These are phyloP conservation scores for Protobothrops flavoviridis DNA, from an alignment of 2,113 vertebrate genomes.

Conservation along the genomic window DNA sequence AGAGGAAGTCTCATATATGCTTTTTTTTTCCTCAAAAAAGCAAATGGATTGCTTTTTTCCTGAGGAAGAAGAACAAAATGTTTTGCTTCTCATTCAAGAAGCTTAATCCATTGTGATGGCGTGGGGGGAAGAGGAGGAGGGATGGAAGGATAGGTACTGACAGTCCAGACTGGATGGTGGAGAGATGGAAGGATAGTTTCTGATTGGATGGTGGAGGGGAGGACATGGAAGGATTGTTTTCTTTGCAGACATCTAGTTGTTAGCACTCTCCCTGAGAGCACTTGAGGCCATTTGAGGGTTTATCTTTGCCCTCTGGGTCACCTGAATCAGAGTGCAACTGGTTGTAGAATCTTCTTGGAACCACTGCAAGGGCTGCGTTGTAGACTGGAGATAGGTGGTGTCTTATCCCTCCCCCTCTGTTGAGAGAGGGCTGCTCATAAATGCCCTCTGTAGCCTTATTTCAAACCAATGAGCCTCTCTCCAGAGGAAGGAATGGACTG, in stretches of 20 bases:
- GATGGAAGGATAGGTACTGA: not conserved
- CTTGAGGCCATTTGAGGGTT: not conserved
- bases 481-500: not conserved
- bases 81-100: not conserved
- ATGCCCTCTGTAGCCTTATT: not conserved
- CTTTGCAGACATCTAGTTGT: not conserved
- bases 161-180: not conserved
- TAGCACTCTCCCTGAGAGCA: not conserved
- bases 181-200: not conserved
- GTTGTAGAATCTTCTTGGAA: not conserved
- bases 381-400: not conserved
- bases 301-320: not conserved
- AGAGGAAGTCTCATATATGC: not conserved
- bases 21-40: not conserved
- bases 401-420: not conserved
- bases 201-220: too few relatives aligned
- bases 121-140: too few relatives aligned
- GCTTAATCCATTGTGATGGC: not conserved
- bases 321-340: not conserved
- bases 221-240: not conserved
- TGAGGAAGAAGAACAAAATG: not conserved
- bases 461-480: not conserved
- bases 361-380: not conserved
- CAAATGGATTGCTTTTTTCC: not conserved
- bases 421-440: not conserved